A percentile compares a stretch with the other conserved stretches of the same genome.
Evolutionary conservation across 1,140 invertebrate genomes (phyloP).

Genomic region (Asbolus verrucosus): DNA sequence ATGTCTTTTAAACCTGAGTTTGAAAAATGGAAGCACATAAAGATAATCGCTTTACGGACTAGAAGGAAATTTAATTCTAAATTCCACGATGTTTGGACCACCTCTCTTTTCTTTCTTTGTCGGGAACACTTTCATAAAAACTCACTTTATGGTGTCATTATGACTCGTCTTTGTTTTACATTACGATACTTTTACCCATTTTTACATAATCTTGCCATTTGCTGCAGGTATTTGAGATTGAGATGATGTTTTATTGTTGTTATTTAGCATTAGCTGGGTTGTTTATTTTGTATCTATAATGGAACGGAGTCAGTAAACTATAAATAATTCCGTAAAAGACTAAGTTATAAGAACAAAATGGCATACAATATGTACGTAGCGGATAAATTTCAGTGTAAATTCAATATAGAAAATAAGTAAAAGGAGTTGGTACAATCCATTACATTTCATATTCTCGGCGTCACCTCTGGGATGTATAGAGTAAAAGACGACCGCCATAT

Average conservation of each 20-base stretch:
- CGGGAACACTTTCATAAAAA: slow-evolving; percentile 49
- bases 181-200: slow-evolving; percentile 28
- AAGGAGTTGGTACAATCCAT: slow-evolving; percentile 23
- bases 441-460: slow-evolving; percentile 28
- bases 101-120: slow-evolving; percentile 36
- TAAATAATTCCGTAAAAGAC: too few relatives aligned
- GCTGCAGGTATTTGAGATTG: slow-evolving; percentile 8
- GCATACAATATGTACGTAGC: neutral
- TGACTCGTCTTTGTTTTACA: slow-evolving; percentile 29
- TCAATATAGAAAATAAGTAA: slow-evolving; percentile 12
- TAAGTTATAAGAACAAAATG: slow-evolving; percentile 9
- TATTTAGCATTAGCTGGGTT: neutral
- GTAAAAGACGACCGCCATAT: slow-evolving; percentile 30
- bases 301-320: too few relatives aligned
- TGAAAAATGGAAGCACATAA: slow-evolving; percentile 54
- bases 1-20: slow-evolving; percentile 53
- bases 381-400: slow-evolving; percentile 15
- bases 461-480: slow-evolving; percentile 27
- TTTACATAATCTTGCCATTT: slow-evolving; percentile 34
- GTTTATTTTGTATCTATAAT: slow-evolving; percentile 21
- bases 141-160: slow-evolving; percentile 35
- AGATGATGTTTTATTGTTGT: slow-evolving; percentile 9
- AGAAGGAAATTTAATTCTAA: slow-evolving; percentile 53
- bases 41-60: slow-evolving; percentile 54
- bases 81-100: slow-evolving; percentile 50